Conservation (phyloP, 1,140 invertebrate genomes). For the Drosophila obscura region DNA sequence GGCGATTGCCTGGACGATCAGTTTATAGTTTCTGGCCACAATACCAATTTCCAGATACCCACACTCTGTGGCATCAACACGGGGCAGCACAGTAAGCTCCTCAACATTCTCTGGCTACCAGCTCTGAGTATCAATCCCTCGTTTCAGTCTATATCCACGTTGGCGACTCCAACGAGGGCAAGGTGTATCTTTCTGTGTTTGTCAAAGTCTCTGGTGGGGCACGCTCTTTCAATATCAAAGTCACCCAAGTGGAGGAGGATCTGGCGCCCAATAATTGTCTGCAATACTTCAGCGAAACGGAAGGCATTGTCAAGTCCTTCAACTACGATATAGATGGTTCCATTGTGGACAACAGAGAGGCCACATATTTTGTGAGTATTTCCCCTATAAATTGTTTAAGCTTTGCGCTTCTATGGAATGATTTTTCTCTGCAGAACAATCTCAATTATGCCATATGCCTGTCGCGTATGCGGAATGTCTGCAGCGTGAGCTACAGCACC, state of each 20-base stretch:
- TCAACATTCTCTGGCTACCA: neutral
- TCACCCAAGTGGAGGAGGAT: constrained; percentile 85
- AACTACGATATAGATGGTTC: constrained; percentile 87
- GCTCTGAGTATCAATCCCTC: neutral
- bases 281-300: constrained; percentile 87
- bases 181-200: constrained; percentile 87
- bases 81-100: constrained; percentile 88
- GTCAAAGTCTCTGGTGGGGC: constrained; percentile 85
- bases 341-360: constrained; percentile 84
- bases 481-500: constrained; percentile 88
- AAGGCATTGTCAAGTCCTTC: constrained; percentile 88
- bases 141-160: constrained; percentile 89
- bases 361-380: constrained; percentile 85
- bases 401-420: too few species aligned
- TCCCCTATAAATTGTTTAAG: neutral
- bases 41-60: constrained; percentile 88
- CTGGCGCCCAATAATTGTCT: constrained; percentile 87
- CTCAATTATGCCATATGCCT: constrained; percentile 92
- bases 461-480: constrained; percentile 86
- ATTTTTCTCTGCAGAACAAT: constrained; percentile 87
- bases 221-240: constrained; percentile 87
- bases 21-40: constrained; percentile 88
- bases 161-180: constrained; percentile 85
- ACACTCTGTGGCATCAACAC: constrained; percentile 90
- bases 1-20: constrained; percentile 89